Conservation (phyloP, 2,888 invertebrate species). For the Acrobasis suavella region DNA sequence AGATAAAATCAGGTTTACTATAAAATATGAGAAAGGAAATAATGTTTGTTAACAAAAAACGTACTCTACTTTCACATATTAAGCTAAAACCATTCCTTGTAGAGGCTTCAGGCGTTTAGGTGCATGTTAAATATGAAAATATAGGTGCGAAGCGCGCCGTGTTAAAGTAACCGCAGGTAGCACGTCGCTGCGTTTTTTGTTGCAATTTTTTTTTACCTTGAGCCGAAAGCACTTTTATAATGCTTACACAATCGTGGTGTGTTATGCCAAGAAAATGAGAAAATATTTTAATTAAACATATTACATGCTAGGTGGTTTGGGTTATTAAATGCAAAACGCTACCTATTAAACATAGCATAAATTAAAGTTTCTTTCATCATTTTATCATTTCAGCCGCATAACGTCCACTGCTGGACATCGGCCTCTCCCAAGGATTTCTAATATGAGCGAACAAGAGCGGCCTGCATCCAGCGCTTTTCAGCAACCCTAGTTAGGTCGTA, state of each 20-base stretch:
- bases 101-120: neutral
- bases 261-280: too few relatives aligned
- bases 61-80: neutral
- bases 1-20: neutral
- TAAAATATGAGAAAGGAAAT: neutral
- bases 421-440: too few relatives aligned
- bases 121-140: constrained; percentile 1
- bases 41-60: neutral
- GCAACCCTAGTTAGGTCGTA: too few relatives aligned
- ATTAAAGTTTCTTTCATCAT: too few relatives aligned
- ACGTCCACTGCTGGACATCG: too few relatives aligned
- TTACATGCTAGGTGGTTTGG: too few relatives aligned
- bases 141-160: neutral
- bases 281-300: too few relatives aligned
- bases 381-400: too few relatives aligned
- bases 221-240: neutral
- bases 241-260: neutral
- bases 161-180: neutral
- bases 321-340: too few relatives aligned
- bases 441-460: too few relatives aligned
- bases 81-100: neutral
- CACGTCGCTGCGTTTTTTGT: neutral
- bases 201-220: neutral
- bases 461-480: too few relatives aligned
- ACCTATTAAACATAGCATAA: too few relatives aligned